phyloP scores from a whole-genome alignment of 2,888 invertebrate genomes.

The Alcis repandata region DNA sequence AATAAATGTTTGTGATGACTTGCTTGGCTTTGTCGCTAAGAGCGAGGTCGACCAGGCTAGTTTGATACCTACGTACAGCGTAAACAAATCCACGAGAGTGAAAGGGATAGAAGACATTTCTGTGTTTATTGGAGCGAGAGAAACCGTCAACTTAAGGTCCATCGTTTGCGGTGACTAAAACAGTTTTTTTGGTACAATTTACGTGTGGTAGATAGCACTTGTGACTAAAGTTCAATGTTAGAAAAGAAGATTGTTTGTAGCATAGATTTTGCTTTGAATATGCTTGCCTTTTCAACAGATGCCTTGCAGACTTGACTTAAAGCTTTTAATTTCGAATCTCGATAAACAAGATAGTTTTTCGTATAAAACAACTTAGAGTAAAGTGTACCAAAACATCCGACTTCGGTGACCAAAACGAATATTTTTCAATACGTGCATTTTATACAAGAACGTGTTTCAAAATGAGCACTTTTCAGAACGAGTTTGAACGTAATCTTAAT shows the following conservation, averaged over 20 bases:
- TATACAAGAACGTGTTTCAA: no score
- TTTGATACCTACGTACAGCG: no score
- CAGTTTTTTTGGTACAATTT: conserved; percentile 27
- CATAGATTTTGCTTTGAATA: conserved; percentile 20
- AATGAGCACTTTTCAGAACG: no score
- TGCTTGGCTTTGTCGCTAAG: no score
- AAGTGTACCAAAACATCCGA: no score
- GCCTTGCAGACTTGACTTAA: conserved; percentile 15
- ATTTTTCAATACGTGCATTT: no score
- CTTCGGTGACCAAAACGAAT: not conserved
- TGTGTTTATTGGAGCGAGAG: not conserved
- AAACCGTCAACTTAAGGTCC: not conserved
- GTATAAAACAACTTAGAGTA: not conserved
- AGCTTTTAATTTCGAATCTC: not conserved
- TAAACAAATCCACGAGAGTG: no score
- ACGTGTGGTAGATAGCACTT: conserved; percentile 50
- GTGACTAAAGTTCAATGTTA: conserved; percentile 34
- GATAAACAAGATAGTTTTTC: not conserved
- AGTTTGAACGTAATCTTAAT: no score
- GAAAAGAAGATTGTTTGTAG: conserved; percentile 10
- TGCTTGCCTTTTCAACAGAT: conserved; percentile 23
- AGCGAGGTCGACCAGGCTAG: no score
- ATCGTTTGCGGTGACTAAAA: not conserved
- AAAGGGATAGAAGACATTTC: no score
- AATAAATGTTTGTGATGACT: no score